Evolutionary conservation across 2,888 invertebrate species (phyloP).

Genomic region (Caenorhabditis sp.): DNA sequence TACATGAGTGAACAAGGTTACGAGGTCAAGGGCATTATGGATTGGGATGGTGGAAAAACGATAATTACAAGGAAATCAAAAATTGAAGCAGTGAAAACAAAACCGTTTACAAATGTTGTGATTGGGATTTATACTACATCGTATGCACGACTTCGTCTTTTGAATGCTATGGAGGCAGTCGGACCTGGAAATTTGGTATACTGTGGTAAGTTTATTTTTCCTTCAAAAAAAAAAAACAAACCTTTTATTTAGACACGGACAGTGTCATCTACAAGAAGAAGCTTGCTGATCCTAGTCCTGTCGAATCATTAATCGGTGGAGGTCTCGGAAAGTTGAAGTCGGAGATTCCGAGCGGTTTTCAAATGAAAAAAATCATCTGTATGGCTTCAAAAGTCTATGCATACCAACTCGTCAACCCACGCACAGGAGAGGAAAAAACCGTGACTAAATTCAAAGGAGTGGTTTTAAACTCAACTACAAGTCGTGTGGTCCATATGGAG

Average conservation of each 20-base stretch:
- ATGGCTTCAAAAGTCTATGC: constrained; percentile 6
- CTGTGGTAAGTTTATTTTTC: background rate
- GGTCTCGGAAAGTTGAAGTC: constrained; percentile 17
- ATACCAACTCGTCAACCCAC: background rate
- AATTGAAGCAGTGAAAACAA: constrained; percentile 4
- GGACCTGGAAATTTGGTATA: constrained; percentile 13
- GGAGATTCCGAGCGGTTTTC: background rate
- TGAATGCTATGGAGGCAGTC: constrained; percentile 14
- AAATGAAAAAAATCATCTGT: constrained; percentile 17
- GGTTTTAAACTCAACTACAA: background rate
- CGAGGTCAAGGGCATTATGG: constrained; percentile 4
- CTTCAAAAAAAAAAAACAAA: background rate
- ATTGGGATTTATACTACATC: constrained; percentile 21
- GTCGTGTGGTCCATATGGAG: background rate
- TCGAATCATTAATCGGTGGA: background rate
- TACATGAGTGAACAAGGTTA: constrained; percentile 5
- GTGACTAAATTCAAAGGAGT: constrained; percentile 21
- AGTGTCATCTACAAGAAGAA: constrained; percentile 16
- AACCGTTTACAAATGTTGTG: constrained; percentile 7
- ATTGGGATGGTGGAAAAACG: constrained; percentile 5
- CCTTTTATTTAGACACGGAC: constrained; percentile 4
- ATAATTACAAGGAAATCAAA: background rate
- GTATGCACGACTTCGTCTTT: background rate
- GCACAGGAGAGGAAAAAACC: background rate
- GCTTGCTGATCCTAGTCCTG: background rate